Evolutionary conservation across 1,140 invertebrate genomes (phyloP), one percentile per base, ranked within the genome.

Genomic region (Thaumetopoea pityocampa): DNA sequence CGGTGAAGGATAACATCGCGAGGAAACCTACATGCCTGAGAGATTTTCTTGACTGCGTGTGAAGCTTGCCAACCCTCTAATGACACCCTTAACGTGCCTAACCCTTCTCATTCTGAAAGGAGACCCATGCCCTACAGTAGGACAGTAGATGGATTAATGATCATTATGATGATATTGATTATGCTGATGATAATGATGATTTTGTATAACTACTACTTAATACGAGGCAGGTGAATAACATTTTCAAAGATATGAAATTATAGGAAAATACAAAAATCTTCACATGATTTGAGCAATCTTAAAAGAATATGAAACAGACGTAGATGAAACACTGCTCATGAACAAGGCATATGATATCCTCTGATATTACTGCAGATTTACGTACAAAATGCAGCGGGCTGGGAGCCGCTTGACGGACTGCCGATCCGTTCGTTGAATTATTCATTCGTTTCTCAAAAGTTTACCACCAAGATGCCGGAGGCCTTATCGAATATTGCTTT

Each of bases 361-460:
- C 37, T 24, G 54, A 67, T 66, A 69, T 67, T 61, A 66, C 48
- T 33, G 12, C 60, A 67, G 69, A 74, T 78, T 72, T 73, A 64
- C 69, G 53, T 61, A 62, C 41, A 56, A 61, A 69, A 73, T 73
- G 69, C 70, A 74, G 35, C 63, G 52, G 46, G 33, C 60, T 33
- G 43, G 30, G 48, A 51, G 33, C 19, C 42, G 34, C 59, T 59
- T 76, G 74, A 79, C 61, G 67, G 60, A 73, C 71, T 69, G 67
- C 67, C 57, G 53, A 60, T 63, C 60, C 71, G 65, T 51, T 63
- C 51, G 24, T 45, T 79, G 74, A 76, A 79, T 79, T 67, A 79
- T 79, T 76, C 74, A 79, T 79, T 62, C 55, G 50, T 42, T 48
- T 51, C 58, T 60, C 43, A 61, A 71, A 76, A 67, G 51, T 68